Evolutionary conservation across 2,113 vertebrate species (phyloP).

Genomic region (Myotis davidii): DNA sequence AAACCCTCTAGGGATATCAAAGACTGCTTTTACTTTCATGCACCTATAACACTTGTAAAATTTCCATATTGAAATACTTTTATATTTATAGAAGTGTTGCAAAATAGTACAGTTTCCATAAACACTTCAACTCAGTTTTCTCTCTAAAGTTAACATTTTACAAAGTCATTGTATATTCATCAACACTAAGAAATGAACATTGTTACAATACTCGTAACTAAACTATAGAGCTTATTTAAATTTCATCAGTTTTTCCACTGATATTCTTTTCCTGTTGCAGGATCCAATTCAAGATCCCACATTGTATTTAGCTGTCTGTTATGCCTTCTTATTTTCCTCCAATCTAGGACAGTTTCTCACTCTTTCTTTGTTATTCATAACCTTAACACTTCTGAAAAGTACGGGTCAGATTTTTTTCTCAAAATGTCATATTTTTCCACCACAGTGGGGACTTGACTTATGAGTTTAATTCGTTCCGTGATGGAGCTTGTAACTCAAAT

Average conservation of each 20-base stretch:
- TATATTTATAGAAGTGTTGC: background rate
- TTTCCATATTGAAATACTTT: constrained; percentile 12
- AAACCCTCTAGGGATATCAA: background rate
- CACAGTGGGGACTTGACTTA: too few relatives aligned
- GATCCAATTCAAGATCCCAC: background rate
- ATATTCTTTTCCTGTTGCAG: constrained; percentile 11
- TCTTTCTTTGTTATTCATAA: constrained; percentile 44
- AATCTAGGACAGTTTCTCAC: background rate
- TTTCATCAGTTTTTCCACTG: background rate
- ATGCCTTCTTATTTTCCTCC: constrained; percentile 8
- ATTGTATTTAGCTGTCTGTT: constrained; percentile 11
- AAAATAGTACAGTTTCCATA: constrained; percentile 14
- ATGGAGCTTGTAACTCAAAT: too few relatives aligned
- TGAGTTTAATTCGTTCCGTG: too few relatives aligned
- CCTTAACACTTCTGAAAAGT: constrained; percentile 9
- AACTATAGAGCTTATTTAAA: background rate
- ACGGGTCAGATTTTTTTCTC: constrained; percentile 30
- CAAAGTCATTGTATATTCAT: background rate
- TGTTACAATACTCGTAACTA: background rate
- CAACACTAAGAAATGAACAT: background rate
- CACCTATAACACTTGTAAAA: background rate
- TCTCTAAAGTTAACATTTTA: background rate
- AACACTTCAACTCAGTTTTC: background rate
- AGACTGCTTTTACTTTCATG: constrained; percentile 7
- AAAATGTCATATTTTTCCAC: constrained; percentile 8